Percentiles rank a stretch among this genome's conserved stretches.
phyloP scores from a whole-genome alignment of 1,140 invertebrate genomes.

The Eurytemora carolleeae region DNA sequence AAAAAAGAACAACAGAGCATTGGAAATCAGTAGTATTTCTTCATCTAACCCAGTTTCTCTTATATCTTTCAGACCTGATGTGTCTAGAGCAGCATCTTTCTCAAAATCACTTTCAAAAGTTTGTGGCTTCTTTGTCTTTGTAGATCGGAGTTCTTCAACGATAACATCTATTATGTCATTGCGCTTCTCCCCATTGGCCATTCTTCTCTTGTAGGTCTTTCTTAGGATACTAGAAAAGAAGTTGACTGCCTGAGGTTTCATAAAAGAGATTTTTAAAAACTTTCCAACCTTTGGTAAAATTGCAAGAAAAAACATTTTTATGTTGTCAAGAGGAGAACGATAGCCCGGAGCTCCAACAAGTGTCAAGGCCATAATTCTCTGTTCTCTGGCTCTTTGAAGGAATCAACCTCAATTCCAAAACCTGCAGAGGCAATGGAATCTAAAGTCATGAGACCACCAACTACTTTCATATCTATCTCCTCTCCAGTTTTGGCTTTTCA shows the following conservation, averaged over 20 bases:
- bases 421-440: neutral
- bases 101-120: neutral
- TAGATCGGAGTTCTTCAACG: neutral
- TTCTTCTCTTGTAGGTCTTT: neutral
- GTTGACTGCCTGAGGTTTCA: too few species aligned
- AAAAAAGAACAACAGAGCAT: conserved; percentile 17
- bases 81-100: neutral
- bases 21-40: conserved; percentile 1
- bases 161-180: neutral
- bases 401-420: neutral
- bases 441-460: neutral
- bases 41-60: neutral
- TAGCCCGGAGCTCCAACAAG: neutral
- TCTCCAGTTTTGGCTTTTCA: too few species aligned
- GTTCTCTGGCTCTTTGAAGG: neutral
- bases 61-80: neutral
- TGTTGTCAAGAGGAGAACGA: too few species aligned
- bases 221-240: too few species aligned
- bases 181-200: neutral
- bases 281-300: too few species aligned
- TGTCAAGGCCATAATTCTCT: neutral
- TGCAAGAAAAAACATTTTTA: too few species aligned
- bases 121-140: neutral
- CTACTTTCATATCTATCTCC: neutral
- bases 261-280: too few species aligned